Evolutionary conservation across 1,140 invertebrate species (phyloP).

Genomic region (Cydia pomonella): DNA sequence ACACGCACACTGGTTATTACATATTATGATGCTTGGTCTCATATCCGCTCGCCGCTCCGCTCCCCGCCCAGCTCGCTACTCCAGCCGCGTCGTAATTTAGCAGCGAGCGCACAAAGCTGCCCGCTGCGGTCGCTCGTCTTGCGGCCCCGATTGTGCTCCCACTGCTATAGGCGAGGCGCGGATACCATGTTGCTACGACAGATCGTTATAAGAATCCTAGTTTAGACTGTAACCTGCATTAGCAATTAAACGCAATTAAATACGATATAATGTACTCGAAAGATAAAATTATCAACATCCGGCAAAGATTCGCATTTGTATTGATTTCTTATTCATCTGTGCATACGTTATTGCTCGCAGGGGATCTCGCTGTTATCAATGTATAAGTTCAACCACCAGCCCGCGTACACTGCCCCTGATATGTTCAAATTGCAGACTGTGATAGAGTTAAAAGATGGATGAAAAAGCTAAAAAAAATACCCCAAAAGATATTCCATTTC

Average conservation of each 20-base stretch:
- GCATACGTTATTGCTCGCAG: too few relatives aligned
- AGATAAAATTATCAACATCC: not conserved
- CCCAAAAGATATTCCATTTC: too few relatives aligned
- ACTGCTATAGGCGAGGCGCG: conserved; percentile 1
- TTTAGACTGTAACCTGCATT: not conserved
- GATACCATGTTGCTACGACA: not conserved
- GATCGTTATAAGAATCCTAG: not conserved
- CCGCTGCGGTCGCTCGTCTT: conserved; percentile 75
- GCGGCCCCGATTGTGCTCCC: conserved; percentile 54
- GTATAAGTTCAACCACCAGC: too few relatives aligned
- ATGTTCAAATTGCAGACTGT: too few relatives aligned
- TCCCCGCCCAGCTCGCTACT: conserved; percentile 41
- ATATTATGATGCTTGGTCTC: too few relatives aligned
- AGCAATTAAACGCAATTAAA: not conserved
- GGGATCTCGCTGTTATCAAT: too few relatives aligned
- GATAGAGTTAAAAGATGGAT: too few relatives aligned
- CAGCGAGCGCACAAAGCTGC: conserved; percentile 74
- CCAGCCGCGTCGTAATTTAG: conserved; percentile 45
- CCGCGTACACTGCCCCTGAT: too few relatives aligned
- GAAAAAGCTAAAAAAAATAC: too few relatives aligned
- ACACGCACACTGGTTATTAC: too few relatives aligned
- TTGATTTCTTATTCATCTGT: too few relatives aligned
- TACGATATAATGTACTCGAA: not conserved
- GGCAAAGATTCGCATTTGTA: too few relatives aligned
- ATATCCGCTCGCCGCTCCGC: not conserved